Evolutionary conservation across 2,888 invertebrate species (phyloP).

Genomic region (Ganaspis brasiliensis): DNA sequence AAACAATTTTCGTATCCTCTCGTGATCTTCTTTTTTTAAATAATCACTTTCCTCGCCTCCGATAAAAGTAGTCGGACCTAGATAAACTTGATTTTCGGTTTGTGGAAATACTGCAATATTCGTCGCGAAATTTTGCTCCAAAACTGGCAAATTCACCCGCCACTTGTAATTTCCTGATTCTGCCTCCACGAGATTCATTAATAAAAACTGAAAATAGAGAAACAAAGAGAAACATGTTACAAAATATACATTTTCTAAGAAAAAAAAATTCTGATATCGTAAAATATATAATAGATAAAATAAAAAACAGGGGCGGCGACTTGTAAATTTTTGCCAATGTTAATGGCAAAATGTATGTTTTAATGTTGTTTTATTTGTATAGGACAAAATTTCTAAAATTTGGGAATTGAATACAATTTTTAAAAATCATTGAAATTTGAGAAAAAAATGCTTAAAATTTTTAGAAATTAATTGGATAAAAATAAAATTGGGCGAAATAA

Average conservation of each 20-base stretch:
- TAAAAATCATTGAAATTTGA: no score
- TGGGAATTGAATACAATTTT: no score
- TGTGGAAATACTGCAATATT: conserved; percentile 86
- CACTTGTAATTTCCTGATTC: conserved; percentile 86
- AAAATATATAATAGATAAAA: not conserved
- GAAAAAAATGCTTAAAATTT: no score
- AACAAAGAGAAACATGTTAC: no score
- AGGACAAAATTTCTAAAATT: no score
- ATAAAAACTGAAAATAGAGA: conserved; percentile 84
- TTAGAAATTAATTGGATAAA: no score
- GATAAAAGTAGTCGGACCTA: conserved; percentile 91
- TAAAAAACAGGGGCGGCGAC: no score
- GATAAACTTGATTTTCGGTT: conserved; percentile 78
- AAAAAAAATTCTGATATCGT: no score
- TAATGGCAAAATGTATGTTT: no score
- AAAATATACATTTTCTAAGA: no score
- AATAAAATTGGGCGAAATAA: no score
- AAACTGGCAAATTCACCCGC: conserved; percentile 90
- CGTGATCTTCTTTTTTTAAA: conserved; percentile 84
- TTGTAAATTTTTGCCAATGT: not conserved
- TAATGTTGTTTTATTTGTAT: no score
- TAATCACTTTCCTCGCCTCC: conserved; percentile 92
- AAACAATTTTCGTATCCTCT: conserved; percentile 86
- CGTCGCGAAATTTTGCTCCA: conserved; percentile 85
- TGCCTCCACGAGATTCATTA: conserved; percentile 91